Base-by-base conservation (phyloP, 2,888 invertebrate species). In the Hipparchia semele region DNA sequence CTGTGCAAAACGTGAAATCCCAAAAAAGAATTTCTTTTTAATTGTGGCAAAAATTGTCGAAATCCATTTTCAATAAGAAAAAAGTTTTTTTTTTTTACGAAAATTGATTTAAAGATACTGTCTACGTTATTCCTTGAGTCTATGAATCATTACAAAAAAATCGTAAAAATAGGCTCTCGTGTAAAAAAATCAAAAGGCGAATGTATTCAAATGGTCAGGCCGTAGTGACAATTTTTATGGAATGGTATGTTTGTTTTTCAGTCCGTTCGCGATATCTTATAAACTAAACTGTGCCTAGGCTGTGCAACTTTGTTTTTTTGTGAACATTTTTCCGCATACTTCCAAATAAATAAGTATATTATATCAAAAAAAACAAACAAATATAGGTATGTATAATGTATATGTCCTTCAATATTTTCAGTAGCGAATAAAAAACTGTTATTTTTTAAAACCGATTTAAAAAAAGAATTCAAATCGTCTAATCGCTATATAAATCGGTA, bases 211-310 rank as follows among this genome's bases (percentile, higher is more conserved):
- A 45, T 67, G 39, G 67, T 51, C 59, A 59, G 59, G 56, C 68
- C 56, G 59, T 67, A 46, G 51, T 6, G 49, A 49, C 49, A 23
- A 23, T 13, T 59, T 56, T 67, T 45, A 59, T 59, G 68, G 68
- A 68, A 68, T 68, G 68, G 23, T 53, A 61, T 13, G 33, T 49
- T 49, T 49, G 6, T 49, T 45, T 12, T 60, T 68, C 68, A 84
- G 84, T 83, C 83, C 75, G 79, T 78, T 51, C 66, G 7, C n/a
- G 58, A 75, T 68, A 69, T 70, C 77, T 78, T 78, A 76, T 62
- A 65, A 67, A 62, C 75, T 75, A 75, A 74, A 73, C 54, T 66
- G 70, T 68, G 68, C 62, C 60, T 60, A 46, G 9, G 56, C 58
- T 49, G 49, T 8, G 49, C 49, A 49, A 49, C 8, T 56, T 56